Percentiles rank a stretch among this genome's conserved stretches.
These are phyloP conservation scores for Drosophila affinis DNA, from an alignment of 2,888 invertebrate species.

Conservation along the genomic window DNA sequence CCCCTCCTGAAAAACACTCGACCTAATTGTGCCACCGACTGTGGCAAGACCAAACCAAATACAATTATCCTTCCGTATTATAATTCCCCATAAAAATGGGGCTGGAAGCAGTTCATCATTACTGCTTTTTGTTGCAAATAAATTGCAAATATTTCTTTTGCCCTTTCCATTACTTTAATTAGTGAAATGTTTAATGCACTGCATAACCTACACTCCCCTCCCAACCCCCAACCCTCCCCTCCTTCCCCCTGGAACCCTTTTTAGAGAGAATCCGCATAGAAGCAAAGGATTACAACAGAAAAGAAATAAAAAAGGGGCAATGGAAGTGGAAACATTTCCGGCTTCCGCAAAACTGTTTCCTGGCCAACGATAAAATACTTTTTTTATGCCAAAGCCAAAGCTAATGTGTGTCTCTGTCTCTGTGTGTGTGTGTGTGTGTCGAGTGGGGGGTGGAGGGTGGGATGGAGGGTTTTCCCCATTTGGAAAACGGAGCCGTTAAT, in stretches of 20 bases:
- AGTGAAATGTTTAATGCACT: slow-evolving; percentile 76
- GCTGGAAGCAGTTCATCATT: too few relatives aligned
- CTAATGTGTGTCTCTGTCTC: slow-evolving; percentile 45
- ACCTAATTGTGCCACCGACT: slow-evolving; percentile 58
- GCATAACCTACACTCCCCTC: slow-evolving; percentile 1
- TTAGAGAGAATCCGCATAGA: slow-evolving; percentile 27
- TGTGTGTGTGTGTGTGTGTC: slow-evolving; percentile 14
- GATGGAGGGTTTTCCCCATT: slow-evolving; percentile 25
- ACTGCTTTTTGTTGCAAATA: slow-evolving; percentile 43
- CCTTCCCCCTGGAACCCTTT: slow-evolving; percentile 21
- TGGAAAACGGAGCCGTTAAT: slow-evolving; percentile 67
- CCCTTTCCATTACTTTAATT: slow-evolving; percentile 72
- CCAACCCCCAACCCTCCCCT: too few relatives aligned
- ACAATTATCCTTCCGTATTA: slow-evolving; percentile 45
- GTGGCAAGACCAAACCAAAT: slow-evolving; percentile 23
- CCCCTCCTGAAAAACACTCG: slow-evolving; percentile 34
- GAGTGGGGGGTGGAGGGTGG: slow-evolving; percentile 12
- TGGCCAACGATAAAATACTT: slow-evolving; percentile 77
- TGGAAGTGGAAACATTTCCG: slow-evolving; percentile 77
- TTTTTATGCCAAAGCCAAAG: slow-evolving; percentile 73
- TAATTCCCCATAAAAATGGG: slow-evolving; percentile 35
- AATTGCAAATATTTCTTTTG: slow-evolving; percentile 61
- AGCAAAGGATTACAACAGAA: slow-evolving; percentile 41
- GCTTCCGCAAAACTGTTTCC: slow-evolving; percentile 78
- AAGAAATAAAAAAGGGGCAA: slow-evolving; percentile 38